These are phyloP conservation scores for Psilopsiagon aurifrons DNA, from an alignment of 2,113 vertebrate species.

Conservation along the genomic window DNA sequence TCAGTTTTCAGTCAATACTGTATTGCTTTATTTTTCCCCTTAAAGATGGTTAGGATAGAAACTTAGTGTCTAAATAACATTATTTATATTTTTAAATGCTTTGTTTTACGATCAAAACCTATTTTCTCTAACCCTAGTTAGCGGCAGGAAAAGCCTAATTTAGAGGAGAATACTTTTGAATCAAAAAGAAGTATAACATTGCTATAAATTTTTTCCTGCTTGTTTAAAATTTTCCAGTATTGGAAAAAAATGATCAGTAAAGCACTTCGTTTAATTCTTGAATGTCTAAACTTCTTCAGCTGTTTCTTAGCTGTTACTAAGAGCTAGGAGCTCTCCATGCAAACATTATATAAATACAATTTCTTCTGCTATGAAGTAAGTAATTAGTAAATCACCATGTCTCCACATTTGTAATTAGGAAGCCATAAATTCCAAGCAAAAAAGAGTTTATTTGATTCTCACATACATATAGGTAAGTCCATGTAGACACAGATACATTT, in stretches of 20 bases:
- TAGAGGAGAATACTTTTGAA: not conserved
- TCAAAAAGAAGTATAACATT: not conserved
- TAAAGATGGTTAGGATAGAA: not conserved
- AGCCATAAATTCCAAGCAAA: not conserved
- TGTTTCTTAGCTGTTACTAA: not conserved
- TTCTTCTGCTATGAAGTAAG: not conserved
- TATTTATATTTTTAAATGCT: not conserved
- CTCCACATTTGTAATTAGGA: not conserved
- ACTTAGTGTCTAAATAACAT: not conserved
- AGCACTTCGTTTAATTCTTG: not conserved
- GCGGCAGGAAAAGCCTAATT: not conserved
- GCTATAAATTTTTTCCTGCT: not conserved
- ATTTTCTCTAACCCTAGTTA: not conserved
- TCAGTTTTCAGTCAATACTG: not conserved
- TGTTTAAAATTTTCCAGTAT: not conserved
- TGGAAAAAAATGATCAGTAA: not conserved
- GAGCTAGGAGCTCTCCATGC: not conserved
- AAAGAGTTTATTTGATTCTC: not conserved
- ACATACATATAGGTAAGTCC: not conserved
- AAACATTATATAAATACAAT: not conserved
- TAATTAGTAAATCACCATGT: not conserved
- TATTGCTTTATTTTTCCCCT: not conserved
- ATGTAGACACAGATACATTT: accelerated
- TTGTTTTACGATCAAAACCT: not conserved
- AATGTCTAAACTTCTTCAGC: not conserved